Evolutionary conservation across 92 coral and sea anemone genomes (phyloP).

Genomic region (Pocillopora meandrina): DNA sequence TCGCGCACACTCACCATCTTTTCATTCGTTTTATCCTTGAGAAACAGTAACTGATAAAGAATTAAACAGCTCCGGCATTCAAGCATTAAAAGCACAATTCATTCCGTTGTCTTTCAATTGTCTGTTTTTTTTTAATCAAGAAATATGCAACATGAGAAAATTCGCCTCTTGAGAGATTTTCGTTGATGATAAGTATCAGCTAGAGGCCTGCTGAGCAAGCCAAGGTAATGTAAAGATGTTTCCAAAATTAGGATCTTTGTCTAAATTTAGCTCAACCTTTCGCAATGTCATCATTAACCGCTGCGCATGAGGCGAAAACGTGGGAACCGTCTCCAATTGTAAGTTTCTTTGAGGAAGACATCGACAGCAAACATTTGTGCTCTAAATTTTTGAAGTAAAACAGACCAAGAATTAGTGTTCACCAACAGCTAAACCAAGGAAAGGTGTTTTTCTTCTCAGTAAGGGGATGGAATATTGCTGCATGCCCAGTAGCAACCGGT

Average conservation of each 20-base stretch:
- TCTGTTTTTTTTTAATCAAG: background rate
- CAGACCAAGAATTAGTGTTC: too few relatives aligned
- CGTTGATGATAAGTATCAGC: background rate
- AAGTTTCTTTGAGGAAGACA: too few relatives aligned
- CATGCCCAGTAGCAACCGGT: too few relatives aligned
- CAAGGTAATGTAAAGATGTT: background rate
- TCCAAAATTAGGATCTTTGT: slow-evolving; percentile 24
- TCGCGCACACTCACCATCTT: too few relatives aligned
- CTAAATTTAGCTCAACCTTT: slow-evolving; percentile 34
- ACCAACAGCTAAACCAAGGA: too few relatives aligned
- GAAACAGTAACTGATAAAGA: background rate
- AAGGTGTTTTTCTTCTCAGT: too few relatives aligned
- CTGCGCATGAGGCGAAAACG: too few relatives aligned
- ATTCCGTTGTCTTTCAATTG: background rate
- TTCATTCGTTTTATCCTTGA: too few relatives aligned
- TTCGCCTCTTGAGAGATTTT: background rate
- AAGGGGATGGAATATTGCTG: too few relatives aligned
- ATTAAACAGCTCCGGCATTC: background rate
- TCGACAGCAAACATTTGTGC: too few relatives aligned
- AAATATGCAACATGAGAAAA: background rate
- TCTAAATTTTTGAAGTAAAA: too few relatives aligned
- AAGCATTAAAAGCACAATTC: background rate
- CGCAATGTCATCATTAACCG: background rate
- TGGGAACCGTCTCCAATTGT: too few relatives aligned
- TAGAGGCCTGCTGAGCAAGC: slow-evolving; percentile 17